A percentile compares a stretch with the other conserved stretches of the same genome.
phyloP scores from a whole-genome alignment of 2,888 invertebrate genomes.

The Rhagophthalmus giganteus region DNA sequence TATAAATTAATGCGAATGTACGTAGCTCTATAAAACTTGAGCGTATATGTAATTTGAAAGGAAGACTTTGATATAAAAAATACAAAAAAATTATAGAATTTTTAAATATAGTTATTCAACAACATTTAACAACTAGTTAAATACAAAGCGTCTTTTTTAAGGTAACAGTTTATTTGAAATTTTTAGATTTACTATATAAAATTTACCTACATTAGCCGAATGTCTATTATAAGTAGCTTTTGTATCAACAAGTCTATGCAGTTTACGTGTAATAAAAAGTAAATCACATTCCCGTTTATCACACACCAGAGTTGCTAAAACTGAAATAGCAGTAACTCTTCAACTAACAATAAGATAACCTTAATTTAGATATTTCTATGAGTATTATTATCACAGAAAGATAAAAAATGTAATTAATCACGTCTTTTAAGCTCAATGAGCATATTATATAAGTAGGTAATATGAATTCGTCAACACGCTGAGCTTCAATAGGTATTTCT shows the following conservation, averaged over 20 bases:
- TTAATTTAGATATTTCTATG: slow-evolving; percentile 20
- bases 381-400: slow-evolving; percentile 27
- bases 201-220: slow-evolving; percentile 11
- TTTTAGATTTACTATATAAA: slow-evolving; percentile 15
- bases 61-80: slow-evolving; percentile 22
- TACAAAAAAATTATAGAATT: slow-evolving; percentile 9
- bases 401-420: slow-evolving; percentile 24
- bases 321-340: slow-evolving; percentile 23
- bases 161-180: slow-evolving; percentile 4
- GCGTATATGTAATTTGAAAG: slow-evolving; percentile 21
- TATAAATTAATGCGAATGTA: slow-evolving; percentile 1
- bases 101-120: slow-evolving; percentile 9
- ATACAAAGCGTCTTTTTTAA: slow-evolving; percentile 19
- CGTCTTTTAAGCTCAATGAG: slow-evolving; percentile 10
- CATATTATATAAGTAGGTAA: too few relatives aligned
- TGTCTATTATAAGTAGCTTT: slow-evolving; percentile 2
- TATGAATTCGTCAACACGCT: too few relatives aligned
- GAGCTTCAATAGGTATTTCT: neutral
- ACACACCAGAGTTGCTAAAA: slow-evolving; percentile 24
- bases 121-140: slow-evolving; percentile 27
- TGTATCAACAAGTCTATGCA: too few relatives aligned
- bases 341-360: slow-evolving; percentile 16
- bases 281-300: slow-evolving; percentile 28
- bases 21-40: slow-evolving; percentile 17
- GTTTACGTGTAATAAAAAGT: slow-evolving; percentile 20